phyloP scores from a whole-genome alignment of 1,140 invertebrate species.

The Bombus picipes region DNA sequence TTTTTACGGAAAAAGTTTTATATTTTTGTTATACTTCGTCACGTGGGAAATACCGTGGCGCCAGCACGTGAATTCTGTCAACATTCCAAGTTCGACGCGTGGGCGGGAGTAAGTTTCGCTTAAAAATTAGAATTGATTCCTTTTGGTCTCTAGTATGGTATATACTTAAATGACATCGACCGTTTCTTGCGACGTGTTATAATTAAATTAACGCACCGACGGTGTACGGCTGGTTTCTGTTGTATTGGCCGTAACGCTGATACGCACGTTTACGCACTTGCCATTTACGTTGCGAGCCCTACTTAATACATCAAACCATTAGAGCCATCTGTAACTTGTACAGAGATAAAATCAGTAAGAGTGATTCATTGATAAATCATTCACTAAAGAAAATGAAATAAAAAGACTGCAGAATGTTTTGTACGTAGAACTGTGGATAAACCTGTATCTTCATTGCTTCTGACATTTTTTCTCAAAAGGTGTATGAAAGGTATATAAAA shows the following conservation, averaged over 20 bases:
- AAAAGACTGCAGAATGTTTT: neutral
- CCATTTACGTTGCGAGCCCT: neutral
- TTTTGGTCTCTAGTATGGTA: neutral
- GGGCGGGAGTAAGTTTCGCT: conserved; percentile 2
- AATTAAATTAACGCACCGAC: neutral
- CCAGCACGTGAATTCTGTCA: conserved; percentile 37
- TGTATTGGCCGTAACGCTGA: neutral
- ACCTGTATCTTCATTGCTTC: neutral
- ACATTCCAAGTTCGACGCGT: conserved; percentile 3
- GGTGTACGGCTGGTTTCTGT: neutral
- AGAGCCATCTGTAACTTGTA: neutral
- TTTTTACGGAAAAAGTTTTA: neutral
- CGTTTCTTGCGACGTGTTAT: neutral
- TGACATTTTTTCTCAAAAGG: neutral
- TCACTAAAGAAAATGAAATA: neutral
- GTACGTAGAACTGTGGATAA: neutral
- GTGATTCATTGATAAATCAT: neutral
- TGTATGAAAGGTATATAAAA: neutral
- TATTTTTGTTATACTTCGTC: neutral
- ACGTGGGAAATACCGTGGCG: conserved; percentile 30
- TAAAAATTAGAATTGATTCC: conserved; percentile 32
- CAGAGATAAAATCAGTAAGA: neutral
- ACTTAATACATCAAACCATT: neutral
- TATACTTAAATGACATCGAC: neutral
- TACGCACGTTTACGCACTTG: neutral